These are phyloP conservation scores for Drosophila murphyi DNA, from an alignment of 1,140 invertebrate genomes.

Conservation along the genomic window DNA sequence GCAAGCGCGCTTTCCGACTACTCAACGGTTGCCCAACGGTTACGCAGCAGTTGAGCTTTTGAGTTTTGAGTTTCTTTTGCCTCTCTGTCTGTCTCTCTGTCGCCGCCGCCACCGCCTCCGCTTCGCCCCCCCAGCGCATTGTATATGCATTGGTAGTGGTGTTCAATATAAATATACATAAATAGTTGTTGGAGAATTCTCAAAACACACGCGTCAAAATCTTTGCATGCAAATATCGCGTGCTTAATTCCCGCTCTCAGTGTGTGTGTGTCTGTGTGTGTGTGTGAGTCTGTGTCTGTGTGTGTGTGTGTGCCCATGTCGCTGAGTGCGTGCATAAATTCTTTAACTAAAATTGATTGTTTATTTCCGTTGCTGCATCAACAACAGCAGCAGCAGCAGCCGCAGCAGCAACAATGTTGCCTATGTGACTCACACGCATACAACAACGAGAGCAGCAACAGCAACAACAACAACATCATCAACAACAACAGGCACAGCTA, in stretches of 20 bases:
- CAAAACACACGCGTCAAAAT: slow-evolving; percentile 32
- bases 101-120: slow-evolving; percentile 7
- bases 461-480: slow-evolving; percentile 23
- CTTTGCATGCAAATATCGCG: slow-evolving; percentile 50
- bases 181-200: slow-evolving; percentile 24
- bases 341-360: slow-evolving; percentile 83
- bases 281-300: slow-evolving; percentile 32
- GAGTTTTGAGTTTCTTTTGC: slow-evolving; percentile 43
- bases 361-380: slow-evolving; percentile 74
- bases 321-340: slow-evolving; percentile 73
- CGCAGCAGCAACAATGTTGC: slow-evolving; percentile 28
- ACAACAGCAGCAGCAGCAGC: slow-evolving; percentile 16
- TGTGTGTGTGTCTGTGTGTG: slow-evolving; percentile 16
- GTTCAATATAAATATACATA: background rate
- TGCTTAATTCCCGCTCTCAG: slow-evolving; percentile 27
- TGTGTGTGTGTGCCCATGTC: slow-evolving; percentile 47
- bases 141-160: slow-evolving; percentile 20
- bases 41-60: slow-evolving; percentile 45
- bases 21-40: slow-evolving; percentile 67
- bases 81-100: slow-evolving; percentile 18
- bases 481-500: background rate
- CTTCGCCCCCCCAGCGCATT: background rate
- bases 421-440: slow-evolving; percentile 46
- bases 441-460: slow-evolving; percentile 23
- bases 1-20: slow-evolving; percentile 70